Evolutionary conservation across 2,888 invertebrate species (phyloP).

Genomic region (Agriopis leucophaearia): DNA sequence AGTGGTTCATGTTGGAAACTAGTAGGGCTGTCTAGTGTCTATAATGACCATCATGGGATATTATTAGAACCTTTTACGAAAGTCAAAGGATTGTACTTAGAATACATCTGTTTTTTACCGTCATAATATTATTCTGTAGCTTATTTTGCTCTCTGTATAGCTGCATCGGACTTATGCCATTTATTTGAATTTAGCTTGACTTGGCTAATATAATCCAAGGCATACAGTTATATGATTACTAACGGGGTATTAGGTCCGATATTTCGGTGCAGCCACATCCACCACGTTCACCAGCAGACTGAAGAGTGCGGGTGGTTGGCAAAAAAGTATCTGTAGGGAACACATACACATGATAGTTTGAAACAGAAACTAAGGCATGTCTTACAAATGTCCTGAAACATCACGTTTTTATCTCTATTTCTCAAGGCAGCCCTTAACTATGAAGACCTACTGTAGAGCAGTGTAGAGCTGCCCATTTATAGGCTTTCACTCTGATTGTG

Average conservation of each 20-base stretch:
- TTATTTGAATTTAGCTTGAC: too few species aligned
- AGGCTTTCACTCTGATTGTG: slow-evolving; percentile 81
- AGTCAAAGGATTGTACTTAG: too few species aligned
- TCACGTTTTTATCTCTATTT: background rate
- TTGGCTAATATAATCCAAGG: background rate
- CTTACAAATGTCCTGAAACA: background rate
- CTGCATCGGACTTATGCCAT: too few species aligned
- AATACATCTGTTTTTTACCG: too few species aligned
- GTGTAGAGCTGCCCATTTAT: slow-evolving; percentile 58
- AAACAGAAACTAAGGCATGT: background rate
- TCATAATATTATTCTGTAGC: too few species aligned
- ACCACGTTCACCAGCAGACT: too few species aligned
- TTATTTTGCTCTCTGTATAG: too few species aligned
- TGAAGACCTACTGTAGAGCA: slow-evolving; percentile 26
- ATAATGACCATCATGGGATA: too few species aligned
- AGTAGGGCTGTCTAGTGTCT: slow-evolving; percentile 50
- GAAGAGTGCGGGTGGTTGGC: background rate
- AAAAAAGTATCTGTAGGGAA: too few species aligned
- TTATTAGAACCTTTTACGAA: too few species aligned
- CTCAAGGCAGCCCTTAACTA: slow-evolving; percentile 20
- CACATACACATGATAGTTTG: too few species aligned
- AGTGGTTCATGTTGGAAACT: slow-evolving; percentile 13
- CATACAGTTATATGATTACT: background rate
- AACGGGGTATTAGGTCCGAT: background rate
- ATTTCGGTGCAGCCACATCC: too few species aligned